Percentiles rank a stretch among this genome's conserved stretches.
Evolutionary conservation across 2,113 vertebrate species (phyloP).

Genomic region (Protobothrops mucrosquamatus): DNA sequence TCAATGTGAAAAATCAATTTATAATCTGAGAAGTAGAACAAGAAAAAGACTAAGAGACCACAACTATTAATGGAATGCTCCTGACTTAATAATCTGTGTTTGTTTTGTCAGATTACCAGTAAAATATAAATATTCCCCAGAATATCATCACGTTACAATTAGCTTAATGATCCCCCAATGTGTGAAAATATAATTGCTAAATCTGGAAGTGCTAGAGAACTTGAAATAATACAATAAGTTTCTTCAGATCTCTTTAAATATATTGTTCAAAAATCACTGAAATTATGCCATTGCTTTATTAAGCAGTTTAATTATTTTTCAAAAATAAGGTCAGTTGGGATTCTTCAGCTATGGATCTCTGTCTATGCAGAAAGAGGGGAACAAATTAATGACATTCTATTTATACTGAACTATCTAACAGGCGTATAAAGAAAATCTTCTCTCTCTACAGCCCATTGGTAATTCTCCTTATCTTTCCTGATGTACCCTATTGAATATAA

Average conservation of each 20-base stretch:
- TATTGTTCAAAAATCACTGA: constrained; percentile 46
- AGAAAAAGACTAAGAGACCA: not conserved
- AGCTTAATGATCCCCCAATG: constrained; percentile 5
- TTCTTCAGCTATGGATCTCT: constrained; percentile 18
- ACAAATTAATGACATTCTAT: constrained; percentile 8
- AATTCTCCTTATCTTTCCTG: not conserved
- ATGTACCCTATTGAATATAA: not conserved
- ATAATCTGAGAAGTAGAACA: not conserved
- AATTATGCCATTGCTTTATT: constrained; percentile 44
- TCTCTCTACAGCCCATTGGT: not conserved
- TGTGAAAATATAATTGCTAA: constrained; percentile 43
- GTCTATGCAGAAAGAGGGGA: constrained; percentile 8
- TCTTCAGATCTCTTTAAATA: constrained; percentile 49
- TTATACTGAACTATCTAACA: not conserved
- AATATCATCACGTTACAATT: not conserved
- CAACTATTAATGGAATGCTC: constrained; percentile 9
- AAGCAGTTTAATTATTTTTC: constrained; percentile 34
- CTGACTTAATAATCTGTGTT: not conserved
- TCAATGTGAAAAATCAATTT: not conserved
- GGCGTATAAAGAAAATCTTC: not conserved
- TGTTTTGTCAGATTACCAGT: constrained; percentile 1
- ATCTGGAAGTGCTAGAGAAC: constrained; percentile 33
- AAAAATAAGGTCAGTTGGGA: constrained; percentile 46
- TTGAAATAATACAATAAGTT: constrained; percentile 53
- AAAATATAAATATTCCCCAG: not conserved